Evolutionary conservation across 2,797 vertebrate genomes (phyloP).

Genomic region (Natrix natrix): DNA sequence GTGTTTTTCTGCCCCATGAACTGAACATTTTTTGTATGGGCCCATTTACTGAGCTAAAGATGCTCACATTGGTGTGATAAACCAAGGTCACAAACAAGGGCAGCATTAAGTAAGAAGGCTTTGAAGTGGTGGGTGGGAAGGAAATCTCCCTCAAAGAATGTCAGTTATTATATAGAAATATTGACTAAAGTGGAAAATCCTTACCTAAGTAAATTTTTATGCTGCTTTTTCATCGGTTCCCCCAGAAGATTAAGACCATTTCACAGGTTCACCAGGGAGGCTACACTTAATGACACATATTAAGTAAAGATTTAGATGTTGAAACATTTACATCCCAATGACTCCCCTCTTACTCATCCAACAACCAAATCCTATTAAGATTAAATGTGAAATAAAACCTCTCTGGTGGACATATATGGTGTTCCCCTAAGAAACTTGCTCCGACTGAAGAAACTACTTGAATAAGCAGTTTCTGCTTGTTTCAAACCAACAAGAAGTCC

Average conservation of each 20-base stretch:
- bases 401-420: not conserved
- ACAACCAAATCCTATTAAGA: not conserved
- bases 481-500: not conserved
- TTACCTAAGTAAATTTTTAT: not conserved
- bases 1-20: not conserved
- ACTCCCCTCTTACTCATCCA: not conserved
- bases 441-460: not conserved
- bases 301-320: not conserved
- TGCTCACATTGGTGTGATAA: not conserved
- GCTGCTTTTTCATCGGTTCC: not conserved
- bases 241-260: not conserved
- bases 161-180: conserved; percentile 47
- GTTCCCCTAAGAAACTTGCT: not conserved
- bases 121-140: conserved; percentile 21
- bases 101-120: not conserved
- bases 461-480: not conserved
- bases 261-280: not conserved
- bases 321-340: not conserved
- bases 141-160: conserved; percentile 42
- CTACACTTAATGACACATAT: not conserved
- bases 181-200: not conserved
- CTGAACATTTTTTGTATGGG: not conserved
- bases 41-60: not conserved
- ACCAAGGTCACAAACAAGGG: not conserved
- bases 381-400: not conserved